A percentile compares a stretch with the other conserved stretches of the same genome.
These are phyloP conservation scores for Numenius phaeopus DNA, from an alignment of 2,797 vertebrate species.

Conservation along the genomic window DNA sequence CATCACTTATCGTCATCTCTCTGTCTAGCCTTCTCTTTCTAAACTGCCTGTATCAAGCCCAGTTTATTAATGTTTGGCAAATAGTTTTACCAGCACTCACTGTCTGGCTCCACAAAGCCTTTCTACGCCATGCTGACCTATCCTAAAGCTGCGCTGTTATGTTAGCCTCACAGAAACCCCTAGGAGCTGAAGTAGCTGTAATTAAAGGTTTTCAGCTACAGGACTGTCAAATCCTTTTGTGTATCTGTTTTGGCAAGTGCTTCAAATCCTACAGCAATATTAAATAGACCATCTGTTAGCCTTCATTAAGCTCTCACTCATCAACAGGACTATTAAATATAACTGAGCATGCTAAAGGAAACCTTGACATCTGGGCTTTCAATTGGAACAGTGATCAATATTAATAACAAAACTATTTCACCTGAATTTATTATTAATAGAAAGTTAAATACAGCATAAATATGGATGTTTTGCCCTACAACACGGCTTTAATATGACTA, in stretches of 20 bases:
- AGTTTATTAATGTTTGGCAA: not conserved
- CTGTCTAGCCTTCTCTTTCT: not conserved
- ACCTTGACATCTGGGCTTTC: constrained; percentile 80
- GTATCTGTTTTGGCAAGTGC: constrained; percentile 79
- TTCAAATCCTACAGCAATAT: constrained; percentile 79
- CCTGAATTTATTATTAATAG: constrained; percentile 82
- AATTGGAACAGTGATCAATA: constrained; percentile 80
- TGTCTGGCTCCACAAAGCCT: not conserved
- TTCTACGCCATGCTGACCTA: constrained; percentile 30
- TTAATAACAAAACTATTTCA: constrained; percentile 80
- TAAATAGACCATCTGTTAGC: constrained; percentile 85
- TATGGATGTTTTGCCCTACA: constrained; percentile 70
- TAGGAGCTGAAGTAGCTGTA: constrained; percentile 74
- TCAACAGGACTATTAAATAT: constrained; percentile 81
- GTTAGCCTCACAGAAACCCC: constrained; percentile 42
- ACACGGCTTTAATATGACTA: constrained; percentile 60
- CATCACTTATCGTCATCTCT: not conserved
- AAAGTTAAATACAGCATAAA: constrained; percentile 80
- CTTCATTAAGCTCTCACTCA: constrained; percentile 82
- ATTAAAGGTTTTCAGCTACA: constrained; percentile 82
- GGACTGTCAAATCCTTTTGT: constrained; percentile 79
- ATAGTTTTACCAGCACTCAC: not conserved
- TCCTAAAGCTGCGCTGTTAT: constrained; percentile 10
- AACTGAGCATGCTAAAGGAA: constrained; percentile 71
- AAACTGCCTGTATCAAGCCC: not conserved